phyloP scores from a whole-genome alignment of 2,113 vertebrate species.

The Pipra filicauda region DNA sequence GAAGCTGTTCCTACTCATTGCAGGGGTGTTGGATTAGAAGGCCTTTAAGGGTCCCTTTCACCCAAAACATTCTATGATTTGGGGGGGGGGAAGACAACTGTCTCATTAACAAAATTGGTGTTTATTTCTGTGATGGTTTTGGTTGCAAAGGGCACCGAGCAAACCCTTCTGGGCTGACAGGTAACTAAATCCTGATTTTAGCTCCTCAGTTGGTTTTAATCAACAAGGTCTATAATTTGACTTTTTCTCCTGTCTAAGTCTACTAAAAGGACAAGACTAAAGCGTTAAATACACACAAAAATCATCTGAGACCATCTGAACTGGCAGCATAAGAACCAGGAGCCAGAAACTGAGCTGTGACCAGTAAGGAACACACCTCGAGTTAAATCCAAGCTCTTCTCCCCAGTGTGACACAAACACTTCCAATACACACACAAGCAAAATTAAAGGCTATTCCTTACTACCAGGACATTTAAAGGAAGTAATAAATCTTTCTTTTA shows the following conservation, averaged over 20 bases:
- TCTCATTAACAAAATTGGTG: accelerated
- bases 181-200: background rate
- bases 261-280: background rate
- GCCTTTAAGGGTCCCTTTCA: background rate
- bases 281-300: background rate
- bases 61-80: background rate
- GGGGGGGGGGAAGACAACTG: too few relatives aligned
- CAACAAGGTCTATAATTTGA: background rate
- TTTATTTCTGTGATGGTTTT: background rate
- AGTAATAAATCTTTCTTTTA: background rate
- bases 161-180: background rate
- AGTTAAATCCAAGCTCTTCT: background rate
- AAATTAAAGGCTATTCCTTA: background rate
- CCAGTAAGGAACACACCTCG: background rate
- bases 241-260: background rate
- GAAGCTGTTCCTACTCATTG: background rate
- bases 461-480: background rate
- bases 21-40: background rate
- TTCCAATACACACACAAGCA: background rate
- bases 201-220: background rate
- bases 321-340: background rate
- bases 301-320: background rate
- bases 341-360: background rate
- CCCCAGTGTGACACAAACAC: background rate
- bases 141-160: background rate